phyloP scores from a whole-genome alignment of 2,113 vertebrate species.

The Mormoops blainvillei region DNA sequence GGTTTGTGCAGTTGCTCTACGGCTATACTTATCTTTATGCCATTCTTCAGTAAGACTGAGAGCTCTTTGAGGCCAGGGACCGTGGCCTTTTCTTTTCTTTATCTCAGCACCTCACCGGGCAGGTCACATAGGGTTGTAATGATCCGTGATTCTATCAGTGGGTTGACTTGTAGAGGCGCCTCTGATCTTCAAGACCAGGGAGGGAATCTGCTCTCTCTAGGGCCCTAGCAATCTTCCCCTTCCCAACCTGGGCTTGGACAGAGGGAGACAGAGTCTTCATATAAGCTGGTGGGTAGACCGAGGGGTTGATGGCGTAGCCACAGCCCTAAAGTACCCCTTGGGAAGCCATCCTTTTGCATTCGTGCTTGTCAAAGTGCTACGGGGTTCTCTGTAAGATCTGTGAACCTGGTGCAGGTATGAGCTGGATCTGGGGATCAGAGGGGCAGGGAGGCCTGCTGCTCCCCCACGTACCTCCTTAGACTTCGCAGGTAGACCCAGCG shows the following conservation, averaged over 20 bases:
- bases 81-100: background rate
- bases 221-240: background rate
- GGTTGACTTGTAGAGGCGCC: background rate
- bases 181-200: background rate
- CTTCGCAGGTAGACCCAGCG: background rate
- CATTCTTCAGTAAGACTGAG: background rate
- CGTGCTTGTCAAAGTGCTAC: background rate
- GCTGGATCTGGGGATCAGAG: background rate
- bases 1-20: accelerated
- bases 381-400: background rate
- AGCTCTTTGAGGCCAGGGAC: background rate
- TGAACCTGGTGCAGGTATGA: background rate
- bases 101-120: background rate
- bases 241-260: background rate
- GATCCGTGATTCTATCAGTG: background rate
- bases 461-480: background rate
- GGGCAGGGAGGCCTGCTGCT: background rate
- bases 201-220: background rate
- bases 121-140: background rate
- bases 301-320: background rate
- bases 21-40: accelerated
- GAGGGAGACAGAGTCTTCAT: background rate
- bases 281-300: background rate
- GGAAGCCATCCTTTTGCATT: background rate
- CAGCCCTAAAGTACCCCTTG: accelerated